Evolutionary conservation across 2,888 invertebrate species (phyloP).

Genomic region (Cryptosula pallasiana): DNA sequence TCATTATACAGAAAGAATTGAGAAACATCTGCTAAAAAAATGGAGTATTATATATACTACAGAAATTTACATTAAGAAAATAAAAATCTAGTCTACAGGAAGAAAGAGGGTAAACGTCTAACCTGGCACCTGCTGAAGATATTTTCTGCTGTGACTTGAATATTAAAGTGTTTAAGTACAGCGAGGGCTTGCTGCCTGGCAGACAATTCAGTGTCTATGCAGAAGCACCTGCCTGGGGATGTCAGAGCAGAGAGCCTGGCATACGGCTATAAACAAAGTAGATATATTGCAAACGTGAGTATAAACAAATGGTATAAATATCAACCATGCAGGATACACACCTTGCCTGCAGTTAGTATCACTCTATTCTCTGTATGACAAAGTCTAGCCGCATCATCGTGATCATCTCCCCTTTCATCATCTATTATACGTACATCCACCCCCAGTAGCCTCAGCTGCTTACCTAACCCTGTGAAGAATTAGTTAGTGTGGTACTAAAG

Average conservation of each 20-base stretch:
- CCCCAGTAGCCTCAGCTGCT: constrained; percentile 63
- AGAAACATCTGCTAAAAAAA: too few species aligned
- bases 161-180: constrained; percentile 64
- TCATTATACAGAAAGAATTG: too few species aligned
- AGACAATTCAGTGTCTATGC: constrained; percentile 18
- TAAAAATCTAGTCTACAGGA: too few species aligned
- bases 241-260: background rate
- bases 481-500: too few species aligned
- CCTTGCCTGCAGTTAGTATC: constrained; percentile 59
- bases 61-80: too few species aligned
- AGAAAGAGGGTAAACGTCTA: too few species aligned
- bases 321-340: constrained; percentile 33
- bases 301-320: background rate
- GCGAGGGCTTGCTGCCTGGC: constrained; percentile 63
- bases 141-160: constrained; percentile 62
- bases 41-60: too few species aligned
- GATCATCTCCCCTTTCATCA: constrained; percentile 55
- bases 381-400: constrained; percentile 54
- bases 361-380: constrained; percentile 57
- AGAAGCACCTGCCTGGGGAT: constrained; percentile 12
- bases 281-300: background rate
- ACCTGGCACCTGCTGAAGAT: constrained; percentile 70
- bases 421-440: constrained; percentile 59
- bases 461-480: constrained; percentile 57
- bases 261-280: background rate